A percentile compares a stretch with the other conserved stretches of the same genome.
Conservation (phyloP, 2,113 vertebrate genomes). For the Anseranas semipalmata region DNA sequence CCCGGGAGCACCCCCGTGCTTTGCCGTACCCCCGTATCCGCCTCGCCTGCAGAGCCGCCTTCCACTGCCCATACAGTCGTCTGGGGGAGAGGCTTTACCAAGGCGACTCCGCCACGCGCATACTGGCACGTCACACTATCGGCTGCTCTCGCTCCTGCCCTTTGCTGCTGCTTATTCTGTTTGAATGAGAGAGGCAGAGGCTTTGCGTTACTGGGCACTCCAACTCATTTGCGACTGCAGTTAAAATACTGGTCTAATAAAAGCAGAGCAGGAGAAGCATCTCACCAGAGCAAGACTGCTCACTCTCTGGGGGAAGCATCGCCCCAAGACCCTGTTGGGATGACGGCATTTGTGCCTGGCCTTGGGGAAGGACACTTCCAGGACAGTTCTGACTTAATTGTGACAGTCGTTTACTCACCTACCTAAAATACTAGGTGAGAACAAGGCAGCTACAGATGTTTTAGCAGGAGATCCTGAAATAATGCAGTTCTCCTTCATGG, state of each 20-base stretch:
- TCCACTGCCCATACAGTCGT: not conserved
- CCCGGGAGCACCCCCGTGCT: no score
- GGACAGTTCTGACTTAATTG: not conserved
- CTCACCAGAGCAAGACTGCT: no score
- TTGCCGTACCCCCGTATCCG: not conserved
- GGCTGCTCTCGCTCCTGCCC: not conserved
- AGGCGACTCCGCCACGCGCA: not conserved
- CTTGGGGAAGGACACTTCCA: not conserved
- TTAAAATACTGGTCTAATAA: not conserved
- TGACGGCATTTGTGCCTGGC: not conserved
- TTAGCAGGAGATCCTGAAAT: not conserved
- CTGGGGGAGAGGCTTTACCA: not conserved
- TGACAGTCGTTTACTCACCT: not conserved
- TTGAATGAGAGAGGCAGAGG: no score
- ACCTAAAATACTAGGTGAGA: not conserved
- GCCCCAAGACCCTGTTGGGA: not conserved
- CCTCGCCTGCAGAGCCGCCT: not conserved
- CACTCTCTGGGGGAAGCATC: not conserved
- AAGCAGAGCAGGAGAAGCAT: no score
- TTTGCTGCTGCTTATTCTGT: not conserved
- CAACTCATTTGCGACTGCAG: no score
- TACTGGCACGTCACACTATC: no score
- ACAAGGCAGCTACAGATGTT: not conserved
- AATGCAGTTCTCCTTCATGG: not conserved
- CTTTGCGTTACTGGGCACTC: not conserved